Evolutionary conservation across 1,140 invertebrate genomes (phyloP), one percentile per base, ranked within the genome.

Genomic region (Micrasema longulum): DNA sequence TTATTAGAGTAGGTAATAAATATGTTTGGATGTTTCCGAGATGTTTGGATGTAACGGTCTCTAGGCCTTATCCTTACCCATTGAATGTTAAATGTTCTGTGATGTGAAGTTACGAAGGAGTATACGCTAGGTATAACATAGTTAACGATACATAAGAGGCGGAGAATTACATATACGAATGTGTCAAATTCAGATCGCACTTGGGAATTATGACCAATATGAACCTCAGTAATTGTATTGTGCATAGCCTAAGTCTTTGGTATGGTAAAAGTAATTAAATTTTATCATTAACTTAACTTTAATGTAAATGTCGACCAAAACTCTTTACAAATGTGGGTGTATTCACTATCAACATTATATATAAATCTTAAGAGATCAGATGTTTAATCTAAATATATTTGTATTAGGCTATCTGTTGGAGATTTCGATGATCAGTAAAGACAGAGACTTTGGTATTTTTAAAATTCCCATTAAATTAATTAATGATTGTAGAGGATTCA

Each of bases 51-150:
- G n/a, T n/a, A n/a, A n/a, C n/a, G n/a, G n/a, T n/a, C n/a, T n/a
- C n/a, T n/a, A n/a, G n/a, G n/a, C n/a, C n/a, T n/a, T n/a, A 31
- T 38, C 62, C 38, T n/a, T 48, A 41, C 43, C 65, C 64, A 52
- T 71, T 75, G 64, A 75, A 60, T 75, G 73, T 75, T 75, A 75
- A 72, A 75, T 75, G 73, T 75, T 68, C 73, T 75, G 73, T 75
- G 73, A 75, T 75, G 73, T 72, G 65, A 69, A 69, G 69, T 65
- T n/a, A n/a, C 60, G 65, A 65, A 66, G 73, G 69, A 75, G 73
- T 75, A 75, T 75, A 75, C 73, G 73, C 73, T 75, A 75, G 73
- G 69, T 75, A 67, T 75, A 75, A 65, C 69, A 62, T 75, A 75
- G 70, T 60, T 71, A 43, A 71, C 64, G 45, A 62, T 69, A 67